phyloP scores from a whole-genome alignment of 30 jellyfish, hydroid and myxozoan genomes.

The Pseudorhiza aurosa region DNA sequence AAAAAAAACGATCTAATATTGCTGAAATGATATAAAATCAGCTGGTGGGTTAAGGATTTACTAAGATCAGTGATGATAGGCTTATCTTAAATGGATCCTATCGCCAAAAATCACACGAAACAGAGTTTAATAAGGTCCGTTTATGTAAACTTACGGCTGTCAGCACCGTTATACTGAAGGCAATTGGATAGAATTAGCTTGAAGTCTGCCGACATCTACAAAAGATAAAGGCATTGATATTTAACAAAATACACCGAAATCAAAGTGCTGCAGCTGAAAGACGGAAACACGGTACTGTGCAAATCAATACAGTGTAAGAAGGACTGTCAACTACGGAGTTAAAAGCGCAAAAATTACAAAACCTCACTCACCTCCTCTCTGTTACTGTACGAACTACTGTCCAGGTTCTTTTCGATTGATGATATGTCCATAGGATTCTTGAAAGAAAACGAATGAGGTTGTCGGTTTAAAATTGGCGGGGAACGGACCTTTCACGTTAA shows the following conservation, averaged over 20 bases:
- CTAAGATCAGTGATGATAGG: too few relatives aligned
- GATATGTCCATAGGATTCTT: conserved; percentile 95
- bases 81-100: too few relatives aligned
- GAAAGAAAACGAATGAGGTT: conserved; percentile 12
- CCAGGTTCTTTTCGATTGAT: conserved; percentile 65
- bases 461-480: neutral
- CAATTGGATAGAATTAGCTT: conserved; percentile 80
- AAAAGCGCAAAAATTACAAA: neutral
- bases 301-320: too few relatives aligned
- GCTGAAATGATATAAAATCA: too few relatives aligned
- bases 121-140: neutral
- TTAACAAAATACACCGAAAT: neutral
- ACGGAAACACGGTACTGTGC: too few relatives aligned
- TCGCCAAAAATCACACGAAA: too few relatives aligned
- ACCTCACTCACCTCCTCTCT: conserved; percentile 58
- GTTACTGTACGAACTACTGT: conserved; percentile 49
- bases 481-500: neutral
- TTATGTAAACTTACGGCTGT: conserved; percentile 78
- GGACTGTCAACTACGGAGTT: neutral
- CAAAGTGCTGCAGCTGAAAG: neutral
- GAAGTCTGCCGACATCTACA: conserved; percentile 75
- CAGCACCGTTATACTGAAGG: conserved; percentile 78
- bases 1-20: too few relatives aligned
- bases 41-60: too few relatives aligned
- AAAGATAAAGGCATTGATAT: neutral